Conservation (phyloP, 2,888 invertebrate genomes). For the Agonopterix alstromeriana region DNA sequence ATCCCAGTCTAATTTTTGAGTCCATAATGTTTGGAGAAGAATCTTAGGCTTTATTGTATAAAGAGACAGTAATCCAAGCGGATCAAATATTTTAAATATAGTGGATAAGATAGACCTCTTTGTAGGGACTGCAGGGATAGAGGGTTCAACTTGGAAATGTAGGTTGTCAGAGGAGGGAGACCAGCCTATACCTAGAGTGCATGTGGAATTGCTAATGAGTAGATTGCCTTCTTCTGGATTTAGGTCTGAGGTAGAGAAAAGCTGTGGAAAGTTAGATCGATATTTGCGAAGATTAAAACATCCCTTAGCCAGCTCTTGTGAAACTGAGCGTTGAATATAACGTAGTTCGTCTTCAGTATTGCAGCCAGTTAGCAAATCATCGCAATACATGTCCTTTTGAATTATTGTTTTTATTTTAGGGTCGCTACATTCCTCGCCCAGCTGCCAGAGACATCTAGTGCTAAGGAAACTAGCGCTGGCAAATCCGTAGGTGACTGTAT, state of each 20-base stretch:
- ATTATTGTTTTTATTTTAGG: background rate
- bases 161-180: conserved; percentile 5
- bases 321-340: conserved; percentile 2
- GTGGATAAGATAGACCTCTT: conserved; percentile 9
- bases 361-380: conserved; percentile 6
- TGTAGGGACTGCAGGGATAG: conserved; percentile 1
- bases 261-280: background rate
- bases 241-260: background rate
- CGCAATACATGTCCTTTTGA: conserved; percentile 4
- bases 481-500: conserved; percentile 8
- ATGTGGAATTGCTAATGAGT: conserved; percentile 2
- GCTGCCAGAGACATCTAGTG: conserved; percentile 6
- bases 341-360: conserved; percentile 3
- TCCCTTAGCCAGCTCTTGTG: background rate
- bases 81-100: conserved; percentile 10
- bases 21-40: conserved; percentile 8
- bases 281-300: conserved; percentile 11
- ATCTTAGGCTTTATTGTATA: conserved; percentile 11
- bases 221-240: background rate
- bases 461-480: conserved; percentile 10
- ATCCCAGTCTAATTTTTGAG: conserved; percentile 4
- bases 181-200: conserved; percentile 10
- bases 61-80: conserved; percentile 6
- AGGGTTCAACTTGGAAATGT: conserved; percentile 1
- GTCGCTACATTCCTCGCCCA: conserved; percentile 7